Conservation (phyloP, 1,140 invertebrate species). For the Neodiprion virginianus region DNA sequence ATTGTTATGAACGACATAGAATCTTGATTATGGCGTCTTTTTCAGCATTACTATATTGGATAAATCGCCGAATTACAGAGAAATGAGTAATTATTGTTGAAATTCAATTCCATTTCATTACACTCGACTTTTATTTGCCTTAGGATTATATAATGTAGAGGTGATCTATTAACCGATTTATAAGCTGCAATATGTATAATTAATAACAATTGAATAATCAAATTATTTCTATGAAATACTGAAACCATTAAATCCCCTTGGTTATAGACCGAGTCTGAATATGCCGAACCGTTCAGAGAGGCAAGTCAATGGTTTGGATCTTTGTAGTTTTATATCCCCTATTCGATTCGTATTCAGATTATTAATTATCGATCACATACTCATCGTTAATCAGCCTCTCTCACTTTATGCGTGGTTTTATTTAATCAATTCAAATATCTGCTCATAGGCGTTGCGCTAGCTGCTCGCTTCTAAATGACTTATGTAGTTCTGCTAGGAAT, state of each 20-base stretch:
- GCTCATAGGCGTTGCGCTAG: slow-evolving; percentile 52
- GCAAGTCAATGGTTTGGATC: slow-evolving; percentile 64
- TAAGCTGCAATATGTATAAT: too few species aligned
- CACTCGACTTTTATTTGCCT: too few species aligned
- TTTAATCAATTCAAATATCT: slow-evolving; percentile 49
- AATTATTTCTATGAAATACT: slow-evolving; percentile 48
- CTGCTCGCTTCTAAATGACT: slow-evolving; percentile 54
- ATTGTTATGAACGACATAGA: too few species aligned
- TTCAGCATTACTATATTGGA: too few species aligned
- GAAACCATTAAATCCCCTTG: slow-evolving; percentile 55
- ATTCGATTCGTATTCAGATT: slow-evolving; percentile 36
- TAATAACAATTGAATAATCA: slow-evolving; percentile 20
- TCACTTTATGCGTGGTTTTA: slow-evolving; percentile 49
- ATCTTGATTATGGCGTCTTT: too few species aligned
- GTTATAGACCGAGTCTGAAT: slow-evolving; percentile 64
- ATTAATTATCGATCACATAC: slow-evolving; percentile 43
- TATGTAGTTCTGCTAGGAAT: slow-evolving; percentile 51
- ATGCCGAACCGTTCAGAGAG: slow-evolving; percentile 65
- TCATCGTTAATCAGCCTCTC: slow-evolving; percentile 43
- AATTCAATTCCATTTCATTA: too few species aligned
- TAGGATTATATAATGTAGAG: too few species aligned
- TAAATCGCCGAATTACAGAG: too few species aligned
- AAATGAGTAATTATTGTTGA: too few species aligned
- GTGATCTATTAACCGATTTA: too few species aligned
- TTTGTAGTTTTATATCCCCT: slow-evolving; percentile 57